Percentiles rank a stretch among this genome's conserved stretches.
phyloP scores from a whole-genome alignment of 1,140 invertebrate species.

The Zaprionus lachaisei region DNA sequence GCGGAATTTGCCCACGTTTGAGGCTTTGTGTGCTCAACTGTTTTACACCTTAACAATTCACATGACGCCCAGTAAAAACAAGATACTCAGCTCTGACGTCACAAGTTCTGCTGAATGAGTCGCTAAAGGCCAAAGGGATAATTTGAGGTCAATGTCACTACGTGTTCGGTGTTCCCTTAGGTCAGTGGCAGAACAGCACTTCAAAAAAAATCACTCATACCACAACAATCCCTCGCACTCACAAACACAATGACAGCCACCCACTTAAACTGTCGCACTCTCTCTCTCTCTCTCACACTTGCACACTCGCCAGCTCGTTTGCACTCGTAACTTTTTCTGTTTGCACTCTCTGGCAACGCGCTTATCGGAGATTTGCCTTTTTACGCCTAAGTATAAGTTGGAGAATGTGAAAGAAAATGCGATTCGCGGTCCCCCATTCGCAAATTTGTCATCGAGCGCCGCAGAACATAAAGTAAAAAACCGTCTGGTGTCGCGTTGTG shows the following conservation, averaged over 20 bases:
- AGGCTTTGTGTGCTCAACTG: conserved; percentile 12
- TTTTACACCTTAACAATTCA: conserved; percentile 24
- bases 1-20: background rate
- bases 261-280: conserved; percentile 4
- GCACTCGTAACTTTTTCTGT: conserved; percentile 40
- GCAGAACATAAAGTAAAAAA: conserved; percentile 55
- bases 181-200: conserved; percentile 37
- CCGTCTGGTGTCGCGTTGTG: conserved; percentile 17
- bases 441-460: conserved; percentile 62
- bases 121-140: background rate
- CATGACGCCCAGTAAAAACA: conserved; percentile 16
- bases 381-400: conserved; percentile 49
- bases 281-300: conserved; percentile 2
- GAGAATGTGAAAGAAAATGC: conserved; percentile 57
- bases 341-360: conserved; percentile 54
- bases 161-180: conserved; percentile 19
- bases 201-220: background rate
- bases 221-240: background rate
- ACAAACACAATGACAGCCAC: conserved; percentile 8
- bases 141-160: conserved; percentile 55
- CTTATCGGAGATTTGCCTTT: conserved; percentile 77
- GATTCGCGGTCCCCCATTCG: conserved; percentile 59
- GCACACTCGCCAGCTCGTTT: background rate
- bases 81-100: conserved; percentile 45
- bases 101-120: conserved; percentile 58